Base-by-base conservation (phyloP, 2,888 invertebrate species). In the Cactoblastis cactorum region DNA sequence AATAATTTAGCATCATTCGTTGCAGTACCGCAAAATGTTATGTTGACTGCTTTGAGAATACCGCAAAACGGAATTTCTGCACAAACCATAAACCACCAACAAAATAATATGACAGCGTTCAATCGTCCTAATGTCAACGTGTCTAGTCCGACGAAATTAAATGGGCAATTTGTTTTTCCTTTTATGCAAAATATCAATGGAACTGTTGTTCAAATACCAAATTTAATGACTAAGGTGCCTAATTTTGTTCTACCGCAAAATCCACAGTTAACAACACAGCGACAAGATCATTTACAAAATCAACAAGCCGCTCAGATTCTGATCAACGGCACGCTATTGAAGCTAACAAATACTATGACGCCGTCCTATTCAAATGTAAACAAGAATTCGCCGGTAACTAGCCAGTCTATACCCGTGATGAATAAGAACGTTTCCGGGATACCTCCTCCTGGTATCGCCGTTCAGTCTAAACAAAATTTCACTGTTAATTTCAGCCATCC, bases 121-220 rank as follows among this genome's bases (percentile, higher is more conserved):
- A 83, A 78, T 60, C 71, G 83, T 58, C 62, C 77, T 52, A 86
- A 87, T 61, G 83, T 88, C 49, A 86, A 83, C 56, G 84, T 89
- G 22, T 65, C 85, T 51, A 90, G 89, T 65, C 88, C 89, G 24
- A 83, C 87, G 6, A 90, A 90, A 67, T 65, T 90, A 37, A 90
- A 88, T 56, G 87, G 84, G 55, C 92, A 76, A 71, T 92, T 91
- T 67, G 91, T 92, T 57, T 89, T 92, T 71, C 92, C 92, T 1
- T 79, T 92, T 41, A 77, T 92, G 74, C 92, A 92, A 61, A 92
- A 92, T 80, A 80, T 90, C 52, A 90, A 90, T 53, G 90, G 90
- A 53, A 77, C 90, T 39, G 86, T 92, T 54, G 91, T 92, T 59
- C 92, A 92, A 81, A 87, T 92, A 80, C 92, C 92, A 52, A 92